phyloP scores from a whole-genome alignment of 2,797 vertebrate genomes.

The Pseudochirops corinnae region DNA sequence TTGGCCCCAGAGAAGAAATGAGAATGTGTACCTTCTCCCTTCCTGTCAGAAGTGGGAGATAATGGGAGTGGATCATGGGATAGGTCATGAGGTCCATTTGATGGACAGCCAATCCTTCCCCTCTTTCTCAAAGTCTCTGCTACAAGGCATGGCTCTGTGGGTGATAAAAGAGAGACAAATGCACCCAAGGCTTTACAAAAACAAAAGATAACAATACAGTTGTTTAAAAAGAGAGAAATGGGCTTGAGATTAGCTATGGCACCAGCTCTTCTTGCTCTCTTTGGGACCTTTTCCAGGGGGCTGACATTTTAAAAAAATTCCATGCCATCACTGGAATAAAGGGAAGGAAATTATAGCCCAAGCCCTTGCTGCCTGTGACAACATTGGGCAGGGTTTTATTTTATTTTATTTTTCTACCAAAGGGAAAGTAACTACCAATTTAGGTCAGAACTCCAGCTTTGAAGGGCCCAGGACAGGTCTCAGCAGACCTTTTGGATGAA shows the following conservation, averaged over 20 bases:
- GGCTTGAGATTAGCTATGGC: not conserved
- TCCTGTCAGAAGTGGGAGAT: not conserved
- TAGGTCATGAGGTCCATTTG: not conserved
- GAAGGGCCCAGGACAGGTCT: not conserved
- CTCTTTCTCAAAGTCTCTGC: not conserved
- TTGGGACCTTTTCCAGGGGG: not conserved
- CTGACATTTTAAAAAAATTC: not conserved
- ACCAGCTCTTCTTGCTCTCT: fast-evolving
- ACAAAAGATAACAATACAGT: not conserved
- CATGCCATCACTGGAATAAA: not conserved
- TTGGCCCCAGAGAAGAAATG: not conserved
- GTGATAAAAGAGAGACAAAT: not conserved
- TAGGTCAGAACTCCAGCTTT: not conserved
- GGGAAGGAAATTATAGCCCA: not conserved
- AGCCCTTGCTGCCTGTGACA: fast-evolving
- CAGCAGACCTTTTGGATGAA: not conserved
- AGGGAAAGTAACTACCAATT: conserved; percentile 16
- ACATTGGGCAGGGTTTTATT: not conserved
- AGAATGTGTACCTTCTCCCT: not conserved
- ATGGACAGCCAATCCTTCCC: no score
- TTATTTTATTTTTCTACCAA: not conserved
- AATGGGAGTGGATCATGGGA: not conserved
- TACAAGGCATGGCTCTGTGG: not conserved
- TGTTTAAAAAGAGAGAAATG: not conserved
- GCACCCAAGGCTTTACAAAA: not conserved